These are phyloP conservation scores for Diachrysia chrysitis DNA, from an alignment of 2,888 invertebrate species.

Conservation along the genomic window DNA sequence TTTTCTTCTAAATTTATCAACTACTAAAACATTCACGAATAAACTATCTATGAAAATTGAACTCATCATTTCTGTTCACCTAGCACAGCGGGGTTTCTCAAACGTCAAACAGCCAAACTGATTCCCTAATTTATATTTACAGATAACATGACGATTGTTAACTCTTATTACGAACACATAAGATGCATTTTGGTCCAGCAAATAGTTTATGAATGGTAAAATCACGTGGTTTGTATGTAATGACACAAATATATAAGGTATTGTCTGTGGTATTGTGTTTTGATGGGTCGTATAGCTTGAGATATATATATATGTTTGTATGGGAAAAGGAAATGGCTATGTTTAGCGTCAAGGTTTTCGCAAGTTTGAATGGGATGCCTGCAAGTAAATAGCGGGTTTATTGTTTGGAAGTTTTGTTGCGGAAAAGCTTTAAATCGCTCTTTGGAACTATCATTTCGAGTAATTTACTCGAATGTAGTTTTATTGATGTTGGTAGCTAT, in stretches of 20 bases:
- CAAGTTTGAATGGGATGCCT: conserved; percentile 78
- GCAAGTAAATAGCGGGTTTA: conserved; percentile 78
- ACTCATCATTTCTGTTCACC: conserved; percentile 77
- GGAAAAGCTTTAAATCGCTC: conserved; percentile 36
- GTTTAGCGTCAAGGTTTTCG: conserved; percentile 73
- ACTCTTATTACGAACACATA: neutral
- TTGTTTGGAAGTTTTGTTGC: conserved; percentile 74
- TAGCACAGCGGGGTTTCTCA: conserved; percentile 81
- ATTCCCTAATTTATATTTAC: conserved; percentile 20
- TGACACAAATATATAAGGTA: conserved; percentile 86
- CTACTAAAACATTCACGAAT: conserved; percentile 50
- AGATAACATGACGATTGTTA: too few relatives aligned
- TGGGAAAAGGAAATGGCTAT: conserved; percentile 84
- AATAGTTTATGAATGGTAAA: neutral
- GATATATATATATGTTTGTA: conserved; percentile 80
- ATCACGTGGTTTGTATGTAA: conserved; percentile 61
- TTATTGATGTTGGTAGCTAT: neutral
- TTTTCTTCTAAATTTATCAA: neutral
- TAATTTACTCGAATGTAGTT: neutral
- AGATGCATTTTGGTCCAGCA: conserved; percentile 10
- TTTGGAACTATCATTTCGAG: conserved; percentile 8
- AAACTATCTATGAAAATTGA: conserved; percentile 69
- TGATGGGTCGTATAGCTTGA: conserved; percentile 82
- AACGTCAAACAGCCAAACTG: conserved; percentile 75
- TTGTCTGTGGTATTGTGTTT: conserved; percentile 89